These are phyloP conservation scores for Carlito syrichta DNA, from an alignment of 2,113 vertebrate species.

Conservation along the genomic window DNA sequence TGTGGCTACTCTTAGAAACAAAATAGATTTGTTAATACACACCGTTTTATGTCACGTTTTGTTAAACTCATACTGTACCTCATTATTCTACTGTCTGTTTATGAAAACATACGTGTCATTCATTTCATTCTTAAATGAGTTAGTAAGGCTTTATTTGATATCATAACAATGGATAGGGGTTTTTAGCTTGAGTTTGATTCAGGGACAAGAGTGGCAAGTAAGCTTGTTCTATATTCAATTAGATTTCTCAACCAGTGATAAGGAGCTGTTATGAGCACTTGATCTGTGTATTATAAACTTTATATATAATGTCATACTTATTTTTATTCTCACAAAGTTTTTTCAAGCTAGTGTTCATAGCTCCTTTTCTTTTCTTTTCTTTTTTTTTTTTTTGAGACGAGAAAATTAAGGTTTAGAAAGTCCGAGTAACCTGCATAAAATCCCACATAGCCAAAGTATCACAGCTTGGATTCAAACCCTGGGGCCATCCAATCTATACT, in stretches of 20 bases:
- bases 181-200: background rate
- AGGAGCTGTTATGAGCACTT: background rate
- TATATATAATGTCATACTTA: background rate
- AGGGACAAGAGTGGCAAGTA: background rate
- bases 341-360: background rate
- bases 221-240: background rate
- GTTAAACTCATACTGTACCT: background rate
- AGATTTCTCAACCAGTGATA: accelerated
- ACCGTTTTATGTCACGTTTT: background rate
- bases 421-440: background rate
- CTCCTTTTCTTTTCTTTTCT: background rate
- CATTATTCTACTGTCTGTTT: background rate
- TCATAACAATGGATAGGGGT: background rate
- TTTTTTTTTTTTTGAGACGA: background rate
- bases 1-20: background rate
- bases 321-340: background rate
- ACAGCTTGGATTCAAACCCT: background rate
- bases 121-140: background rate
- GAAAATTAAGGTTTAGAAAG: background rate
- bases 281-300: background rate
- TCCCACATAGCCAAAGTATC: background rate
- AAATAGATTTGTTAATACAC: background rate
- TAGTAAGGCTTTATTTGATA: background rate
- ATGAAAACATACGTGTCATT: background rate
- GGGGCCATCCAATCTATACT: background rate